Evolutionary conservation across 2,888 invertebrate genomes (phyloP), one percentile per base, ranked within the genome.

Genomic region (Tridacna crocea): DNA sequence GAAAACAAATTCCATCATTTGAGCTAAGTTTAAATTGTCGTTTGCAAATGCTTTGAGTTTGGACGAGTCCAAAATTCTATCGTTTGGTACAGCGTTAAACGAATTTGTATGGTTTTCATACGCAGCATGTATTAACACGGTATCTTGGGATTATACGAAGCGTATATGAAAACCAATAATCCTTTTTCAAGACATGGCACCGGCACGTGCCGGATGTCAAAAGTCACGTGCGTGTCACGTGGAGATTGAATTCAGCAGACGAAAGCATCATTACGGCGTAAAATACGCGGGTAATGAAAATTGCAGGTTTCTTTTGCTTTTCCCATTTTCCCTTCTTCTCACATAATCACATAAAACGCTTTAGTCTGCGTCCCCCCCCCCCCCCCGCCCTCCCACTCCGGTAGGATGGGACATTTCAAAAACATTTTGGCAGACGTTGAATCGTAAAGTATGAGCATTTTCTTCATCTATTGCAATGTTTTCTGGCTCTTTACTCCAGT

Each of bases 221-320:
- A 78, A 66, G 76, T 79, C 84, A 82, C 84, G 84, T 80, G 82
- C 72, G 58, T 22, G 75, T 80, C 84, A 82, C 82, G 84, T 82
- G 74, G 61, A 68, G 75, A 77, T 75, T 80, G 87, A 82, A 77
- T 80, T 79, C 51, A 60, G 74, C 87, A 84, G 87, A 79, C 87
- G 87, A 80, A 60, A 27, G 70, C 72, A 76, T 80, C 84, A 86
- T 86, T 84, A 86, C 73, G 48, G 76, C 73, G 82, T 75, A 84
- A 74, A 87, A 84, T 87, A 84, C 80, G 84, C 84, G 87, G 80
- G 80, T 84, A 87, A 87, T 87, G 84, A 78, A 79, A 75, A 82
- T 79, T 79, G 68, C 87, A 87, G 87, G 36, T n/a, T 66, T 66
- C 10, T 10, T 55, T 55, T 19, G 1, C 11, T 11, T 19, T 55